Percentiles rank a stretch among this genome's conserved stretches.
phyloP scores from a whole-genome alignment of 2,113 vertebrate species.

The Brachyistius frenatus region DNA sequence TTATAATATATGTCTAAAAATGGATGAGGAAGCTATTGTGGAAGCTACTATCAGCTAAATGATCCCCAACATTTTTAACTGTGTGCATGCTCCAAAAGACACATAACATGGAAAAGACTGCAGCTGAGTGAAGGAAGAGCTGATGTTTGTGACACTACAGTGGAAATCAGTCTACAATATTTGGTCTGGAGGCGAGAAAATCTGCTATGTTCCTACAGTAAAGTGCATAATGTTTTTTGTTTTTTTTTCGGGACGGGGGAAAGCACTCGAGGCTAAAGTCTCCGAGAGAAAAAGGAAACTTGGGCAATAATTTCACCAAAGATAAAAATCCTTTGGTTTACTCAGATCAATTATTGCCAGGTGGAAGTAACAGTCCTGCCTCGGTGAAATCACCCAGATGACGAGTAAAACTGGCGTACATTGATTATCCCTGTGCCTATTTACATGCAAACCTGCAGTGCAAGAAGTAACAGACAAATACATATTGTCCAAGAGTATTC shows the following conservation, averaged over 20 bases:
- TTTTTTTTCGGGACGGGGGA: constrained; percentile 41
- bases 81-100: constrained; percentile 82
- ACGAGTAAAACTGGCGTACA: constrained; percentile 32
- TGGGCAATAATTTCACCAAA: constrained; percentile 82
- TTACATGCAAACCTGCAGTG: constrained; percentile 74
- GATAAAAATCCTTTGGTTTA: constrained; percentile 82
- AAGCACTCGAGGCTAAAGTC: constrained; percentile 35
- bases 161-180: constrained; percentile 63
- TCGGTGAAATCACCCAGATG: constrained; percentile 52
- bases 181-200: constrained; percentile 73
- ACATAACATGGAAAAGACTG: constrained; percentile 53
- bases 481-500: constrained; percentile 37
- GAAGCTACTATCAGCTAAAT: constrained; percentile 84
- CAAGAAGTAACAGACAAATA: constrained; percentile 57
- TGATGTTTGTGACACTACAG: constrained; percentile 41
- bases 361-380: constrained; percentile 70
- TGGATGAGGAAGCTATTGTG: constrained; percentile 80
- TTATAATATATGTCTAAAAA: constrained; percentile 79
- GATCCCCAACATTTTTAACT: constrained; percentile 74
- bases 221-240: constrained; percentile 75
- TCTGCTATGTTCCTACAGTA: constrained; percentile 67
- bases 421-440: constrained; percentile 63
- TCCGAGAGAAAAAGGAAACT: constrained; percentile 54
- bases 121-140: constrained; percentile 44
- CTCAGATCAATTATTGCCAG: constrained; percentile 82